Evolutionary conservation across 2,888 invertebrate species (phyloP).

Genomic region (Orthosia gracilis): DNA sequence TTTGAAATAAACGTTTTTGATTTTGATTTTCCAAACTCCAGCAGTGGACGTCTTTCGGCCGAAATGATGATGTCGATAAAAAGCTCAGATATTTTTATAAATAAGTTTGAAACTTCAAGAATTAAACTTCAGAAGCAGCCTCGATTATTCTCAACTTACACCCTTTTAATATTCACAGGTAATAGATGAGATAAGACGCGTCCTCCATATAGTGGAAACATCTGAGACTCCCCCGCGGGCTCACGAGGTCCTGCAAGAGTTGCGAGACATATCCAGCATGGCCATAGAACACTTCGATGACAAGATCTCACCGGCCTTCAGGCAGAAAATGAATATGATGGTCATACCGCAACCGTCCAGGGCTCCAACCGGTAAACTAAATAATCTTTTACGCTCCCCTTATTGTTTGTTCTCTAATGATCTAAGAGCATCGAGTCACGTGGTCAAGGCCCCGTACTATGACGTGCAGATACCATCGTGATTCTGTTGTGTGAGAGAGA

Average conservation of each 20-base stretch:
- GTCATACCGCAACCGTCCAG: slow-evolving; percentile 70
- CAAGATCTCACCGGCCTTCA: slow-evolving; percentile 92
- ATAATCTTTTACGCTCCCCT: neutral
- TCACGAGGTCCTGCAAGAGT: slow-evolving; percentile 96
- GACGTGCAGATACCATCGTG: no score
- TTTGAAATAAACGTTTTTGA: no score
- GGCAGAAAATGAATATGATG: slow-evolving; percentile 81
- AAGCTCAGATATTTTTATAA: no score
- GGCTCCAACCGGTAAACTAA: slow-evolving; percentile 70
- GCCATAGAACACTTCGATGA: slow-evolving; percentile 99
- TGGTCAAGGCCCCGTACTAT: no score
- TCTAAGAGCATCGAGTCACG: no score
- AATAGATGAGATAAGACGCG: slow-evolving; percentile 96
- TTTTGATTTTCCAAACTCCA: no score
- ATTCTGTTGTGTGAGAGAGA: no score
- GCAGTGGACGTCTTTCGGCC: no score
- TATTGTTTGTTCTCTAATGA: no score
- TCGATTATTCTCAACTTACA: neutral
- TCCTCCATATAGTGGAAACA: slow-evolving; percentile 93
- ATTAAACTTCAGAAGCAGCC: no score
- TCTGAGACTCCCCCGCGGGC: slow-evolving; percentile 93
- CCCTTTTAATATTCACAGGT: slow-evolving; percentile 89
- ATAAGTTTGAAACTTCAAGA: no score
- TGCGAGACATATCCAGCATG: slow-evolving; percentile 98
- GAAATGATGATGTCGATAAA: no score